A percentile compares a stretch with the other conserved stretches of the same genome.
Conservation (phyloP, 2,113 vertebrate genomes). For the Gymnogyps californianus region DNA sequence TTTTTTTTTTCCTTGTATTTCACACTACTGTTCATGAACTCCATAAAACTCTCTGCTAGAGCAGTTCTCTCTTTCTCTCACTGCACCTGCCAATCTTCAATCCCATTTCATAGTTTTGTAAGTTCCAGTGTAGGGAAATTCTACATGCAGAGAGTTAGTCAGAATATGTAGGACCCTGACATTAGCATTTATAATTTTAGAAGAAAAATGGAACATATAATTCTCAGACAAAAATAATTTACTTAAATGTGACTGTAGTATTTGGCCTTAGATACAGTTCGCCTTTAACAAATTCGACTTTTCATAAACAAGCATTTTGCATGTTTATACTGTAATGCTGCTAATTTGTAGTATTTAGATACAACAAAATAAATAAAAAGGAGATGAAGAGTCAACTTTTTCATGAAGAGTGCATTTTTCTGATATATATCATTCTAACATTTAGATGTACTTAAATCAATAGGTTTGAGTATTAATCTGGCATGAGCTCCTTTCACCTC, state of each 20-base stretch:
- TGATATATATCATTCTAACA: background rate
- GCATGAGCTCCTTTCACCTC: background rate
- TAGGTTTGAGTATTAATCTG: background rate
- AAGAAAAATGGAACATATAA: background rate
- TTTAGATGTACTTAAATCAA: background rate
- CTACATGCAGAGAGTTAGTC: background rate
- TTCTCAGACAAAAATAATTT: background rate
- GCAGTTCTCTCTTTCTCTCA: background rate
- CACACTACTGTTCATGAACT: background rate
- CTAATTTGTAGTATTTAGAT: background rate
- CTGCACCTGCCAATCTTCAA: background rate
- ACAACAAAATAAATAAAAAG: background rate
- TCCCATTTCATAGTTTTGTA: background rate
- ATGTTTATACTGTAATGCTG: background rate
- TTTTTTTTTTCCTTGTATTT: background rate
- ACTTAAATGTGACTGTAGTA: background rate
- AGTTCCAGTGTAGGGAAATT: background rate
- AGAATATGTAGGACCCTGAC: background rate
- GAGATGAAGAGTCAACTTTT: background rate
- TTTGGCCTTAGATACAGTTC: background rate
- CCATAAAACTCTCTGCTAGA: background rate
- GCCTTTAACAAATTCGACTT: background rate
- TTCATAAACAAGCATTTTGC: background rate
- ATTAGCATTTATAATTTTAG: background rate
- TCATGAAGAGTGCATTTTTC: background rate